Evolutionary conservation across 2,113 vertebrate species (phyloP).

Genomic region (Nanger granti): DNA sequence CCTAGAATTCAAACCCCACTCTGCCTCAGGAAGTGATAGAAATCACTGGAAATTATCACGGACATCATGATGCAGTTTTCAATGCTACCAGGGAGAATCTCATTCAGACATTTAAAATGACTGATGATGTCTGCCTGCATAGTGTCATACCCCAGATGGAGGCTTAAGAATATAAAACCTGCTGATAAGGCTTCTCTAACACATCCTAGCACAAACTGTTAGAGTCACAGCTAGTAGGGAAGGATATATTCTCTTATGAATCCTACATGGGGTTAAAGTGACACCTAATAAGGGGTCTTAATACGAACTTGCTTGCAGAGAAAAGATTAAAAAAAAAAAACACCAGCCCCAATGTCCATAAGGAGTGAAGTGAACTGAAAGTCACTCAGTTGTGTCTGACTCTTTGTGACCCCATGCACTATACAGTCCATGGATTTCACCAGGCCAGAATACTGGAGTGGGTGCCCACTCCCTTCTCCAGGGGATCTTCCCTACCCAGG

Average conservation of each 20-base stretch:
- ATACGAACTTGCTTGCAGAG: neutral
- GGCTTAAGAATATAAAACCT: neutral
- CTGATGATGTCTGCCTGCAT: neutral
- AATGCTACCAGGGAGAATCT: neutral
- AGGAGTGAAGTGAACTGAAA: neutral
- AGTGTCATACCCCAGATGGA: neutral
- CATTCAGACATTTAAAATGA: neutral
- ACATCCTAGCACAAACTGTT: neutral
- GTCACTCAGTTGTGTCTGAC: neutral
- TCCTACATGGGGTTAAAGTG: neutral
- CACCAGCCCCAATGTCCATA: neutral
- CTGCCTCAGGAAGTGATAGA: neutral
- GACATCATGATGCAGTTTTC: neutral
- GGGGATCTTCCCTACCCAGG: neutral
- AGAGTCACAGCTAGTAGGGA: neutral
- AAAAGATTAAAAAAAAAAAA: neutral
- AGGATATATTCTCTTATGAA: neutral
- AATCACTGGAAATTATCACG: neutral
- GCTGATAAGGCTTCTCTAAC: neutral
- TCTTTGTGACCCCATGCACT: neutral
- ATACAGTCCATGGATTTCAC: neutral
- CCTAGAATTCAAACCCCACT: neutral
- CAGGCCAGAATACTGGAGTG: neutral
- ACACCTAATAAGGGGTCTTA: neutral
- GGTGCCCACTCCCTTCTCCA: neutral